Evolutionary conservation across 2,888 invertebrate species (phyloP).

Genomic region (Cecidostiba fungosa): DNA sequence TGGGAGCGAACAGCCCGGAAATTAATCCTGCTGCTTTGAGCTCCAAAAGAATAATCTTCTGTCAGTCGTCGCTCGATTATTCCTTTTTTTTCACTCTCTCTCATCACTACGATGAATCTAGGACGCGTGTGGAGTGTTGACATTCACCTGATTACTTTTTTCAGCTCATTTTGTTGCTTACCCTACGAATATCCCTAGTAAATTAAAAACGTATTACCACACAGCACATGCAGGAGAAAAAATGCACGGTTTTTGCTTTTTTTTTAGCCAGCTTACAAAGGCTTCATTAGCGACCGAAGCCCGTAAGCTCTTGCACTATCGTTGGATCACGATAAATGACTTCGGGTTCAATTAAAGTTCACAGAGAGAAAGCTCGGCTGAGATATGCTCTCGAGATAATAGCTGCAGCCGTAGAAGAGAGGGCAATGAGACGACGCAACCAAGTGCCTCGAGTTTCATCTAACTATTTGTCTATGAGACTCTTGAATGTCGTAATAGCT

Average conservation of each 20-base stretch:
- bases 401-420: neutral
- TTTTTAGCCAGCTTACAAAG: neutral
- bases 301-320: conserved; percentile 18
- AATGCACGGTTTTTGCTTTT: neutral
- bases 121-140: neutral
- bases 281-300: conserved; percentile 44
- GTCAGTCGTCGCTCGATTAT: neutral
- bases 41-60: neutral
- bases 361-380: neutral
- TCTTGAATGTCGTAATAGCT: neutral
- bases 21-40: conserved; percentile 30
- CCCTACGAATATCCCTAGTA: too few relatives aligned
- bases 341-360: conserved; percentile 47
- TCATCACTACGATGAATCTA: neutral
- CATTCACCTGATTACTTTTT: neutral
- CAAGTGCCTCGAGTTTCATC: neutral
- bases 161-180: neutral
- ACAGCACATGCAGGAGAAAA: neutral
- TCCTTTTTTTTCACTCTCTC: neutral
- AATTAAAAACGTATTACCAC: too few relatives aligned
- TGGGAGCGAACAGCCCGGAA: neutral
- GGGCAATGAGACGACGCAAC: neutral
- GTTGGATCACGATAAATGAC: conserved; percentile 44
- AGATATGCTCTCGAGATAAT: conserved; percentile 36
- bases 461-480: conserved; percentile 3